Base-by-base conservation (phyloP, 2,797 vertebrate genomes). In the Danio aesculapii region DNA sequence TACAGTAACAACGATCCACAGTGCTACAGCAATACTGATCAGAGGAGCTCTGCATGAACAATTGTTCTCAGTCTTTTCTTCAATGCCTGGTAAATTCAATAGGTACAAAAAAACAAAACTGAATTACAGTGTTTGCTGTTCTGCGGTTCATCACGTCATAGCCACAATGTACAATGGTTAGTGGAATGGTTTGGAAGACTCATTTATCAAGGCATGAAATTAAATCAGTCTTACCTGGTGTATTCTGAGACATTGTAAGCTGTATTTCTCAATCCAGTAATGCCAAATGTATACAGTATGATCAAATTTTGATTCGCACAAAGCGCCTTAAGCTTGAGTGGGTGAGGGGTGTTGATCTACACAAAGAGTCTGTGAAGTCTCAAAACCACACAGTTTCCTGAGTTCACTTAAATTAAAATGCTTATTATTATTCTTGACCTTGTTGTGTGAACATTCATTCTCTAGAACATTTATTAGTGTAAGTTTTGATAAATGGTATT, bases 181-280 rank as follows among this genome's bases (percentile, higher is more conserved):
- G n/a, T n/a, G n/a, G n/a, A n/a, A n/a, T n/a, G n/a, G n/a, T n/a
- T n/a, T 9, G 44, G 30, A 61, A 16, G 12, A 46, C 11, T n/a
- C 44, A 43, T 72, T 53, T 53, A 57, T 57, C 14, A 53, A 70
- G 39, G 8, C 49, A 7, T 55, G 19, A 63, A n/a, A 72, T 43
- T 0, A 58, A 58, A 58, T 14, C 43, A 6, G 39, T 41, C 47
- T 75, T 64, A 75, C 61, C 73, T 64, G 7, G 2, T 7, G n/a
- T 8, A 75, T 62, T 7, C 39, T 43, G 59, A 52, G 11, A 52
- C 61, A 64, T 64, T n/a, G n/a, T n/a, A n/a, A n/a, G n/a, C n/a
- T n/a, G n/a, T n/a, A n/a, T n/a, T n/a, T n/a, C n/a, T n/a, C n/a
- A n/a, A 52, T 69, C 4, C 21, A 39, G 19, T 52, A 16, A 52